Evolutionary conservation across 2,888 invertebrate species (phyloP).

Genomic region (Drosophila engyochracea): DNA sequence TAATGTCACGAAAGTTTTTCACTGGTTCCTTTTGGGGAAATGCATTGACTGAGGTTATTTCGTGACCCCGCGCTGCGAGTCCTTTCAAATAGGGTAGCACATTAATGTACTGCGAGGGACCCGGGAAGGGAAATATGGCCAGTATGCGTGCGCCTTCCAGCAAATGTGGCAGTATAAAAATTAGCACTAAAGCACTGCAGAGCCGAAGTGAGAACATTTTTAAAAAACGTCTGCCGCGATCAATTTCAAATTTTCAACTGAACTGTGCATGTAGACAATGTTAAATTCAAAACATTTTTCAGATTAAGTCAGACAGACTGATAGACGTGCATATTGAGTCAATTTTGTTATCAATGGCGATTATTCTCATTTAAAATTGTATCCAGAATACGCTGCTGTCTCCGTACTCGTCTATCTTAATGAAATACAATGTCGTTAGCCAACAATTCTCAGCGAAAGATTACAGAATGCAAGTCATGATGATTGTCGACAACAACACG

Average conservation of each 20-base stretch:
- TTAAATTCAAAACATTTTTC: background rate
- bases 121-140: slow-evolving; percentile 76
- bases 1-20: slow-evolving; percentile 78
- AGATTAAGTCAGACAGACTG: background rate
- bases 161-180: slow-evolving; percentile 29
- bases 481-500: background rate
- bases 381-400: background rate
- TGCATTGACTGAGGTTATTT: slow-evolving; percentile 82
- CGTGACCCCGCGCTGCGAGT: slow-evolving; percentile 83
- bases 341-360: slow-evolving; percentile 1
- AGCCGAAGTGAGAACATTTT: slow-evolving; percentile 45
- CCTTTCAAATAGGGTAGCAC: slow-evolving; percentile 76
- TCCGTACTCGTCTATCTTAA: background rate
- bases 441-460: background rate
- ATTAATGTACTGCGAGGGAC: slow-evolving; percentile 82
- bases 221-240: background rate
- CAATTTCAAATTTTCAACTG: slow-evolving; percentile 39
- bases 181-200: slow-evolving; percentile 1
- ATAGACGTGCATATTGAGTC: background rate
- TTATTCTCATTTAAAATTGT: slow-evolving; percentile 23
- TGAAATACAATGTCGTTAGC: background rate
- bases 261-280: background rate
- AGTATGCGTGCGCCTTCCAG: slow-evolving; percentile 67
- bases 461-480: slow-evolving; percentile 27
- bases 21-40: slow-evolving; percentile 78